Conservation (phyloP, 1,140 invertebrate genomes). For the Wiebesia pumilae region DNA sequence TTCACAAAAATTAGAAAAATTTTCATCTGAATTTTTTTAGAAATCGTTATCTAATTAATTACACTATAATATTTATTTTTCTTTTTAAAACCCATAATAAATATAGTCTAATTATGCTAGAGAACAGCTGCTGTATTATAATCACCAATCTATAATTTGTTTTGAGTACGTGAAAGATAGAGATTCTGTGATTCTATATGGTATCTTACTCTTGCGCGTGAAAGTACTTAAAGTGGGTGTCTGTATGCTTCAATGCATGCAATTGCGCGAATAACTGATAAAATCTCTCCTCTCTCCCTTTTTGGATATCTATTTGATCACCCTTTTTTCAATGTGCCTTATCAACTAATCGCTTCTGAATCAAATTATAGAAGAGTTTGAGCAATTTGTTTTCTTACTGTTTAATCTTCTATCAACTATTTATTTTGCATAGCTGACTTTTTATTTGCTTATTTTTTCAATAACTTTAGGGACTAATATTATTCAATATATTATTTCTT, state of each 20-base stretch:
- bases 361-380: neutral
- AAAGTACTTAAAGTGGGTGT: neutral
- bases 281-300: slow-evolving; percentile 66
- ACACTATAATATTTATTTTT: no score
- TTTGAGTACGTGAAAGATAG: no score
- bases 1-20: no score
- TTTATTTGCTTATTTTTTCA: neutral
- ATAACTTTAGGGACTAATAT: no score
- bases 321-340: slow-evolving; percentile 69
- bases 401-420: neutral
- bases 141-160: no score
- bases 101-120: no score
- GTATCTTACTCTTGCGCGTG: neutral
- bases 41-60: no score
- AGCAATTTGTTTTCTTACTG: neutral
- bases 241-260: slow-evolving; percentile 71
- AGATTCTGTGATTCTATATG: neutral
- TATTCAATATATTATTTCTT: no score
- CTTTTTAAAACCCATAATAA: no score
- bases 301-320: slow-evolving; percentile 65
- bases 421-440: neutral
- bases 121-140: no score
- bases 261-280: slow-evolving; percentile 75
- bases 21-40: no score
- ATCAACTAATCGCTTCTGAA: slow-evolving; percentile 68